Conservation (phyloP, 2,888 invertebrate genomes). For the Zelleria hepariella region DNA sequence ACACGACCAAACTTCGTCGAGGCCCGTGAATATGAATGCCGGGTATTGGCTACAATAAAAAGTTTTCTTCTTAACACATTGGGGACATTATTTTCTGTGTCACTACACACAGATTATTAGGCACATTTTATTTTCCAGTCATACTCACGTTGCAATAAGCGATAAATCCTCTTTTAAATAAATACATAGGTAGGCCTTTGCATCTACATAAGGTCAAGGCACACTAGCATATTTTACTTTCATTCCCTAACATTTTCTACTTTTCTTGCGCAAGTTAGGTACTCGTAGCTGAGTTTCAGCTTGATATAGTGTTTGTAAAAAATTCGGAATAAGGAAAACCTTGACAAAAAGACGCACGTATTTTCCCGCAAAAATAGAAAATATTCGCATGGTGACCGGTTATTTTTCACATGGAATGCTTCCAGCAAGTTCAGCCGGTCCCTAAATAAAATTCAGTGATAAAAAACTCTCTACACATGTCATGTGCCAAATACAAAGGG, state of each 20-base stretch:
- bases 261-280: too few species aligned
- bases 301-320: too few species aligned
- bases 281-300: too few species aligned
- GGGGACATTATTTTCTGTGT: not conserved
- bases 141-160: not conserved
- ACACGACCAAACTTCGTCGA: conserved; percentile 24
- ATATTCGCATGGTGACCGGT: not conserved
- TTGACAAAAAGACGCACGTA: not conserved
- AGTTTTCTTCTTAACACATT: conserved; percentile 30
- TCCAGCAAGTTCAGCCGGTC: not conserved
- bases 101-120: not conserved
- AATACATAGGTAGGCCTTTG: too few species aligned
- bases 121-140: not conserved
- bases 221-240: too few species aligned
- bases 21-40: conserved; percentile 35
- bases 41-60: conserved; percentile 56
- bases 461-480: not conserved
- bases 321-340: too few species aligned
- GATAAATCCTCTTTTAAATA: too few species aligned
- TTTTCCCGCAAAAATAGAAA: not conserved
- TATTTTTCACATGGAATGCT: not conserved
- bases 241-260: too few species aligned
- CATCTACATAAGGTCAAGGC: too few species aligned
- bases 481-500: not conserved
- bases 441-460: not conserved